Evolutionary conservation across 2,113 vertebrate genomes (phyloP), one percentile per base, ranked within the genome.

Genomic region (Loxodonta africana): DNA sequence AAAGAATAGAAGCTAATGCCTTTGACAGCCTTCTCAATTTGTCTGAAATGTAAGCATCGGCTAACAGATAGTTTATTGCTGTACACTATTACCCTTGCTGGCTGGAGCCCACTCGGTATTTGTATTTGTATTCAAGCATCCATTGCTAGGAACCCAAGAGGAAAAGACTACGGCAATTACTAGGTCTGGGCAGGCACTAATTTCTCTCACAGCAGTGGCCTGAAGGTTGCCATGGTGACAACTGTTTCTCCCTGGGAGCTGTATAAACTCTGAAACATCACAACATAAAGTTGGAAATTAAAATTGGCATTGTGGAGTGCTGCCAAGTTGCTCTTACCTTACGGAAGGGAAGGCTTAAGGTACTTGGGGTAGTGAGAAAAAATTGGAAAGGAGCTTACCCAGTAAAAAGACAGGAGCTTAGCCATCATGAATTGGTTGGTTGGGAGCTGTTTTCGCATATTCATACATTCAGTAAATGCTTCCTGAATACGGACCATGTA

Each of bases 11-110:
- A 98, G 97, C 97, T 14, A 98, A 98, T 0, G 99, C 99, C 57
- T 99, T 99, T 98, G 98, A 99, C 96, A 99, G 96, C 97, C 99
- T 99, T 92, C 98, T 98, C 97, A 98, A 98, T 97, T 97, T 99
- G 98, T 98, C 98, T 96, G 99, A 99, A 99, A 99, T 99, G 99
- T 99, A 99, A 99, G 99, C 98, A 97, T 86, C 93, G 51, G 83
- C 92, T 97, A 23, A 96, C 94, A 96, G 95, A 96, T 89, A 95
- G 41, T 96, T 94, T 95, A 73, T 14, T 21, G 25, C 87, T 53
- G 0, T 88, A 96, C 84, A 88, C 97, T 96, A 18, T 30, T 90
- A 80, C 96, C 93, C 83, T 93, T 8, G 0, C 91, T 97, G 95
- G 90, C 92, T 85, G 88, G 67, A 96, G 87, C 67, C 94, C 92